These are phyloP conservation scores for Noctua janthe DNA, from an alignment of 2,888 invertebrate genomes.

Conservation along the genomic window DNA sequence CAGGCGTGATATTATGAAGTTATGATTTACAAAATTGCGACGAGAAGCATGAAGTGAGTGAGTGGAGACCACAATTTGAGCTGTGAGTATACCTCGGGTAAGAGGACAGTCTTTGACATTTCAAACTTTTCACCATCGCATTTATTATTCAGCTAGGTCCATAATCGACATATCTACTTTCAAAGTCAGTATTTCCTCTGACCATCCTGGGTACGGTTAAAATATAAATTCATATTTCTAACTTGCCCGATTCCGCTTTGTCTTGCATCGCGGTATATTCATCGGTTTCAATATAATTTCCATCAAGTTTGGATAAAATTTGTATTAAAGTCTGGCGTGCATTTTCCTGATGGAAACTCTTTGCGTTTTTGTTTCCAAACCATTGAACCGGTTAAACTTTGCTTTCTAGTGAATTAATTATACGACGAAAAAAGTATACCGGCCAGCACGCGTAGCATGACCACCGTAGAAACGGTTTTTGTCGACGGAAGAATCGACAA, in stretches of 20 bases:
- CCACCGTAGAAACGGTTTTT: too few species aligned
- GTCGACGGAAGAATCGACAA: too few species aligned
- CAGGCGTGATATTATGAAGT: too few species aligned
- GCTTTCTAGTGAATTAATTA: constrained; percentile 37
- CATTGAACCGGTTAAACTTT: constrained; percentile 48
- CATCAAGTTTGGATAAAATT: constrained; percentile 28
- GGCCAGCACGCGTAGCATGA: too few species aligned
- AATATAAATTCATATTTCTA: constrained; percentile 14
- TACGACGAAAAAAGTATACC: constrained; percentile 24
- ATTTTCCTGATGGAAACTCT: constrained; percentile 32
- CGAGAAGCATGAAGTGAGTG: neutral
- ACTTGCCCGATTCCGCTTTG: constrained; percentile 7
- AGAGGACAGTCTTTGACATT: neutral
- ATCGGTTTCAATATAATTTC: constrained; percentile 36
- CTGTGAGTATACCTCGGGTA: neutral
- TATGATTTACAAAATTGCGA: neutral
- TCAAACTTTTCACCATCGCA: neutral
- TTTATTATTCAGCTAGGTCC: constrained; percentile 1
- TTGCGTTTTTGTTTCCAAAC: constrained; percentile 40
- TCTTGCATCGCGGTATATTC: constrained; percentile 1
- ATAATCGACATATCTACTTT: neutral
- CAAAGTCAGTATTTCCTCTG: neutral
- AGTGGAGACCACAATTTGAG: neutral
- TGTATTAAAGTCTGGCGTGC: constrained; percentile 22
- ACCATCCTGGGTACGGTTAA: neutral